These are phyloP conservation scores for Globodera rostochiensis DNA, from an alignment of 1,140 invertebrate species.

Conservation along the genomic window DNA sequence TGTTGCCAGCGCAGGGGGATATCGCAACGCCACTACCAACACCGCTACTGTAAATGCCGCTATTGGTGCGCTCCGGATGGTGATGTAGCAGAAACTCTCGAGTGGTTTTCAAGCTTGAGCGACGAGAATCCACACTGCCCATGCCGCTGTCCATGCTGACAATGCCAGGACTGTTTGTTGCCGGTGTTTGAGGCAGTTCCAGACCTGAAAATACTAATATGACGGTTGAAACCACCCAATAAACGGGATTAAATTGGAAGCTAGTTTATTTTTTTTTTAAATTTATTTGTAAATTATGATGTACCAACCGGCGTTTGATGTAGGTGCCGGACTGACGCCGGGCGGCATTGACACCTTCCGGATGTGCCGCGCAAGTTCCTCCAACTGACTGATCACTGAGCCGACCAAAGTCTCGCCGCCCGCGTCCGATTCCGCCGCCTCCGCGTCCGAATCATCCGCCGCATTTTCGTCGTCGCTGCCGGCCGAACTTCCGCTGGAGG, in stretches of 20 bases:
- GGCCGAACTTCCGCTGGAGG: slow-evolving; percentile 3
- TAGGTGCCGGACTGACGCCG: slow-evolving; percentile 28
- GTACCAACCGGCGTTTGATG: background rate
- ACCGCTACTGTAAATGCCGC: background rate
- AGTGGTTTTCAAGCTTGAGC: slow-evolving; percentile 40
- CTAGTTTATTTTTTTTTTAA: slow-evolving; percentile 8
- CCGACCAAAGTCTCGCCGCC: slow-evolving; percentile 42
- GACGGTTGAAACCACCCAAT: too few relatives aligned
- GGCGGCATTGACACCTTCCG: slow-evolving; percentile 47
- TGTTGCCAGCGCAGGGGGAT: background rate
- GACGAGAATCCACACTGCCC: slow-evolving; percentile 14
- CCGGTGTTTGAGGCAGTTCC: background rate
- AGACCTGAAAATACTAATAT: background rate
- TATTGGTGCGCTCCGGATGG: background rate
- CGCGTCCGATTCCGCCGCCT: slow-evolving; percentile 29
- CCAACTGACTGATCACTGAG: slow-evolving; percentile 42
- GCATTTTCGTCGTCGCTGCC: slow-evolving; percentile 19
- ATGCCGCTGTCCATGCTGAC: slow-evolving; percentile 15
- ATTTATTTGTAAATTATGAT: too few relatives aligned
- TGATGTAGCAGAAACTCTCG: slow-evolving; percentile 33
- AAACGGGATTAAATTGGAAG: background rate
- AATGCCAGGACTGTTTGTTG: slow-evolving; percentile 9
- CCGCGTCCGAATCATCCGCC: slow-evolving; percentile 11
- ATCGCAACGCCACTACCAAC: background rate
- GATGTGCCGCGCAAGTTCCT: slow-evolving; percentile 41